A percentile compares a stretch with the other conserved stretches of the same genome.
Conservation (phyloP, 2,797 vertebrate species). For the Paratrypauchen microcephalus region DNA sequence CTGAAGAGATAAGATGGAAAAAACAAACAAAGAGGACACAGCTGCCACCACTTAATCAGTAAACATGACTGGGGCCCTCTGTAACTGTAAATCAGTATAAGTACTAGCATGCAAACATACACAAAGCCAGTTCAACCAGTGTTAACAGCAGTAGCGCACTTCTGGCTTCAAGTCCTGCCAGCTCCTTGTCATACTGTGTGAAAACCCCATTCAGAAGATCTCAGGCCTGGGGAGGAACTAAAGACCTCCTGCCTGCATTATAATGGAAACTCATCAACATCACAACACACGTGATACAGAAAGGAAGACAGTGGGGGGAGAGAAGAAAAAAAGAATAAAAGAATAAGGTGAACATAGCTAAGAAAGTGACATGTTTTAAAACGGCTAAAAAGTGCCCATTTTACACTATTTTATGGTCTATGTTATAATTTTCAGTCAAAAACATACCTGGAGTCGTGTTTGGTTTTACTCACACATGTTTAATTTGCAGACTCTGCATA, state of each 20-base stretch:
- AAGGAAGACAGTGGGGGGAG: slow-evolving; percentile 14
- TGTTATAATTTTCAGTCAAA: no score
- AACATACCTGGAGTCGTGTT: no score
- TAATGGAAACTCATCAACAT: slow-evolving; percentile 69
- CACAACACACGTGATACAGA: slow-evolving; percentile 57
- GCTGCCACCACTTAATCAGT: slow-evolving; percentile 50
- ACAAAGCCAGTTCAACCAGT: slow-evolving; percentile 2
- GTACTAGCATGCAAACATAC: slow-evolving; percentile 22
- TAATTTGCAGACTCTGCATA: no score
- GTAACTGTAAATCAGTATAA: slow-evolving; percentile 49
- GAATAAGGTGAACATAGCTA: neutral
- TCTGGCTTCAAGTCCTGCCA: slow-evolving; percentile 22
- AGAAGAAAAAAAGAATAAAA: slow-evolving; percentile 10
- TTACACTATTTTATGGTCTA: no score
- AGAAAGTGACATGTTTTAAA: no score
- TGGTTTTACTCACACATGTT: no score
- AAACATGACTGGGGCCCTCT: slow-evolving; percentile 32
- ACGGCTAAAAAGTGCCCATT: no score
- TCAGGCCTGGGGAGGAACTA: slow-evolving; percentile 36
- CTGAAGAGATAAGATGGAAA: slow-evolving; percentile 32
- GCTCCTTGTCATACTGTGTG: slow-evolving; percentile 39
- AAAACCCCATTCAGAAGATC: slow-evolving; percentile 52
- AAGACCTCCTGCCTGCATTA: slow-evolving; percentile 47
- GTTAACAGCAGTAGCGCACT: neutral
- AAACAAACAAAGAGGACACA: slow-evolving; percentile 39